Evolutionary conservation across 1,140 invertebrate genomes (phyloP), one percentile per base, ranked within the genome.

Genomic region (Xylocopa sonorina): DNA sequence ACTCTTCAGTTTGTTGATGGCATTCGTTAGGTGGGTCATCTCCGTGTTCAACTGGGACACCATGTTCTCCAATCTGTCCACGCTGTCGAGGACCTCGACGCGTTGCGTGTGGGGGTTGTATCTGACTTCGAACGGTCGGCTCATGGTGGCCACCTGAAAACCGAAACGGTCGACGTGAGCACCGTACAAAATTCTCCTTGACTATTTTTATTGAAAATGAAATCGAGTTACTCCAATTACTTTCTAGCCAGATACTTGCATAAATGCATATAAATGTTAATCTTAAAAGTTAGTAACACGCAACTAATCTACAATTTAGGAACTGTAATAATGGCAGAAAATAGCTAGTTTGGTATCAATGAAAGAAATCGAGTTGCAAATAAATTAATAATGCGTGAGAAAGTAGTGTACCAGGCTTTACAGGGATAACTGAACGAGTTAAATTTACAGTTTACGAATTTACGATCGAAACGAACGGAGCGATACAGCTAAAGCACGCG

Each of bases 41-140:
- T 98, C 97, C 2, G 96, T 95, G 91, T 97, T 97, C 76, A 98
- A 93, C 90, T 97, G 96, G 73, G 95, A 94, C 43, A 98, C 94
- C 77, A 97, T 92, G 43, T 94, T 95, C 87, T 97, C 96, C 83
- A 98, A 93, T 91, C 97, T 96, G 81, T 97, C 96, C 0, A 98
- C 96, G 41, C 96, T 96, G 92, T 98, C 97, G 34, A 99, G 94
- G 3, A 99, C 96, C 90, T 99, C 98, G 10, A 99, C 96, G 29
- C 96, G 95, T 91, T 99, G 97, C 18, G 99, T 99, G 93, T 99
- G 98, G 2, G 99, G 97, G 93, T 99, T 98, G 94, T 98, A 99
- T 66, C 98, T 95, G 41, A 99, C 97, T 93, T 98, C 97, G 94
- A 99, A 99, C 4, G 98, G 97, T 88, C 97, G 94, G 69, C 95